Evolutionary conservation across 2,888 invertebrate species (phyloP), one percentile per base, ranked within the genome.

Genomic region (Melikaiella ostensackeni): DNA sequence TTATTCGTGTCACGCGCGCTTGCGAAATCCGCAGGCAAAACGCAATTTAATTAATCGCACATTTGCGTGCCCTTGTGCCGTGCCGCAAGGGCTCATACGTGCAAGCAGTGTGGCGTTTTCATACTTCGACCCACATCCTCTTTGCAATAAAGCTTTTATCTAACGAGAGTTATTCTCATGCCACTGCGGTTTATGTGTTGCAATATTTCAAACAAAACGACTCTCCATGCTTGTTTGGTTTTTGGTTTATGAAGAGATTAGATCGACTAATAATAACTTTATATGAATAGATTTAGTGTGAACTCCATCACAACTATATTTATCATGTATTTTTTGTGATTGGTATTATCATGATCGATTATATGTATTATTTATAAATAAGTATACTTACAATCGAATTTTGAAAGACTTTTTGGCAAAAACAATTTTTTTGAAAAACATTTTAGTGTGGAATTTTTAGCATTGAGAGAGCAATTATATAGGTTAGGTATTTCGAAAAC

Each of bases 1-100:
- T n/a, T 50, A 50, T 50, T 50, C 50, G 50, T 50, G 50, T 50
- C 50, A 50, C 50, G 50, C n/a, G 50, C 50, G n/a, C 50, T n/a
- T 50, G 50, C 9, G 50, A 50, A 50, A 50, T 50, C 50, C 50
- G n/a, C 50, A 50, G n/a, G n/a, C 50, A 50, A 50, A 50, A 50
- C n/a, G n/a, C n/a, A 50, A 50, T 50, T 50, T 50, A 50, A 50
- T 50, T 50, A 50, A 50, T 50, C 50, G 50, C 50, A 50, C 50
- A 50, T 50, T 50, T 50, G 50, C 50, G n/a, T 50, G 50, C n/a
- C 50, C 50, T 50, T 50, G 50, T 50, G n/a, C 46, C 46, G n/a
- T 50, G n/a, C 50, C 50, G n/a, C 50, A 50, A 50, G 50, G n/a
- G n/a, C 50, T n/a, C n/a, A 50, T 50, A 50, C 50, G 50, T 50